phyloP scores from a whole-genome alignment of 2,888 invertebrate species.

The Stenotaenia linearis region DNA sequence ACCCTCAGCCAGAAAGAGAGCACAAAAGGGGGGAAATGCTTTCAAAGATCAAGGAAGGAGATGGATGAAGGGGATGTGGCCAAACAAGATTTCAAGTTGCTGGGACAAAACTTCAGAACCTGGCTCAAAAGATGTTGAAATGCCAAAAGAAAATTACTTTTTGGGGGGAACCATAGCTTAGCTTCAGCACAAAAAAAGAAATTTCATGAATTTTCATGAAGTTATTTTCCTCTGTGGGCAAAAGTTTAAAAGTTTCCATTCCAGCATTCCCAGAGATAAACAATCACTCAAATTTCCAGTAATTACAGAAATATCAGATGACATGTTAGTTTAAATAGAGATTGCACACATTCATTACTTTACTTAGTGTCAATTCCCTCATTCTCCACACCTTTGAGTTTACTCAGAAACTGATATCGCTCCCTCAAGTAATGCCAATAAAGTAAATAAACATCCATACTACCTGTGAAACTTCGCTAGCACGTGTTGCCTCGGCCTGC shows the following conservation, averaged over 20 bases:
- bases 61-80: not conserved
- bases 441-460: no score
- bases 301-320: not conserved
- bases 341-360: not conserved
- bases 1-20: not conserved
- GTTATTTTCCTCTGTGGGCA: not conserved
- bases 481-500: no score
- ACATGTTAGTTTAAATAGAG: not conserved
- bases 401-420: no score
- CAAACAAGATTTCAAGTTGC: not conserved
- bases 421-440: no score
- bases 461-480: no score
- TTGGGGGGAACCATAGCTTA: no score
- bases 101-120: not conserved
- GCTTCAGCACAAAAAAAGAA: no score
- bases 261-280: not conserved
- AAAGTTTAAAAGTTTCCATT: not conserved
- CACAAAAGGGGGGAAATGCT: not conserved
- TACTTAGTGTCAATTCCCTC: not conserved
- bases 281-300: not conserved
- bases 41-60: not conserved
- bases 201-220: not conserved
- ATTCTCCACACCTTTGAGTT: not conserved
- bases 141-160: not conserved
- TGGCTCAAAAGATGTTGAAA: not conserved